Evolutionary conservation across 2,113 vertebrate genomes (phyloP), one percentile per base, ranked within the genome.

Genomic region (Gorilla gorilla): DNA sequence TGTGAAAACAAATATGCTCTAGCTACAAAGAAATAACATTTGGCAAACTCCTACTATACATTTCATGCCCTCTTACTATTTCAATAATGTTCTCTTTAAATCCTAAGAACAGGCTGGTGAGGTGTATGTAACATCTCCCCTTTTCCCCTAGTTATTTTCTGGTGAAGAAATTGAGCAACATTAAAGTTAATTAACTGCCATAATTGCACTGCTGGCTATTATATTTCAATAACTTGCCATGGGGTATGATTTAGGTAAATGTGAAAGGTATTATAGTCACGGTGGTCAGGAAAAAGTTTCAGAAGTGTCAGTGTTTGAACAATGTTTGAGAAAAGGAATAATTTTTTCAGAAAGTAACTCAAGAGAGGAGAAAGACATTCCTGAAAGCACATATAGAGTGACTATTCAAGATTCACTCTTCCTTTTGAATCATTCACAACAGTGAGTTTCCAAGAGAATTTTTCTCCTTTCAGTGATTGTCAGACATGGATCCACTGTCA

Each of bases 131-230:
- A 43, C 3, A 70, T 35, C 6, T 8, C 1, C 1, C 25, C 1
- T 7, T 5, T 10, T 6, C 6, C 22, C 2, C n/a, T 9, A n/a
- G 18, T 5, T 57, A 20, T 81, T 95, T 86, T 75, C 11, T 14
- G 38, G 52, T 73, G 38, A 90, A 86, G 40, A 78, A 90, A 88
- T 17, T n/a, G 16, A 88, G 25, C 43, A 35, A 64, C 13, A 13
- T 27, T 96, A 55, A 40, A 40, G 8, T 88, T 88, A 81, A 81
- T 76, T 95, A 45, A 90, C 23, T 64, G 13, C 12, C 30, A n/a
- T 45, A 2, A 38, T 88, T n/a, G 78, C 38, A 52, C 2, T 70
- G 30, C 23, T 45, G 76, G 76, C 55, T 80, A 32, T 64, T n/a
- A 32, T 64, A 68, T 45, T 93, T 57, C 6, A 40, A 38, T 75